Conservation (phyloP, 2,113 vertebrate genomes). For the Neodontobutis hainanensis region DNA sequence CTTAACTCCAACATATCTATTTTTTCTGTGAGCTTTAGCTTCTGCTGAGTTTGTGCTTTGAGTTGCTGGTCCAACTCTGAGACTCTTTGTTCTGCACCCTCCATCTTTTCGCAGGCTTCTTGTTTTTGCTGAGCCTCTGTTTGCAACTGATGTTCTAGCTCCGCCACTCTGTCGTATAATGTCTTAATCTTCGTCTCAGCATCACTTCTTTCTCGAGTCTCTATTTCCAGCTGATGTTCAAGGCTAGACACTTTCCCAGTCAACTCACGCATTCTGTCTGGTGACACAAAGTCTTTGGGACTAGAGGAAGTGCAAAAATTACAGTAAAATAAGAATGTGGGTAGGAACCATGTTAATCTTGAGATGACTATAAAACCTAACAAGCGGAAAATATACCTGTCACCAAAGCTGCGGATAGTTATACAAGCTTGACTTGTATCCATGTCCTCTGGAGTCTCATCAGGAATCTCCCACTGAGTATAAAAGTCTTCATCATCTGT, state of each 20-base stretch:
- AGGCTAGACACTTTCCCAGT: conserved; percentile 55
- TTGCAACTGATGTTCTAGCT: conserved; percentile 61
- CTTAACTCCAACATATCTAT: conserved; percentile 21
- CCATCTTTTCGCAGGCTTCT: conserved; percentile 33
- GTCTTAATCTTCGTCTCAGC: conserved; percentile 16
- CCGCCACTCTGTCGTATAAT: conserved; percentile 7
- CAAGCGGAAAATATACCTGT: conserved; percentile 44
- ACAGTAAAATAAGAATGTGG: background rate
- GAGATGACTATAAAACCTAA: background rate
- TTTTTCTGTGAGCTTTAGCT: conserved; percentile 25
- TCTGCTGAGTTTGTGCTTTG: conserved; percentile 12
- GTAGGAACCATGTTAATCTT: no score
- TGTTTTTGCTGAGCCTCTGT: conserved; percentile 41
- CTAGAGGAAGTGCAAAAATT: conserved; percentile 19
- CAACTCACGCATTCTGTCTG: conserved; percentile 35
- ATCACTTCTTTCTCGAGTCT: conserved; percentile 56
- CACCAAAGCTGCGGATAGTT: conserved; percentile 53
- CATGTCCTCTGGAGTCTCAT: conserved; percentile 60
- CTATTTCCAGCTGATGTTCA: conserved; percentile 59
- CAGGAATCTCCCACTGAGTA: conserved; percentile 60
- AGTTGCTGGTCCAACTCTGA: conserved; percentile 41
- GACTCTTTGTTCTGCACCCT: conserved; percentile 34
- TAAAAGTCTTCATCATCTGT: conserved; percentile 73
- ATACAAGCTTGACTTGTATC: conserved; percentile 61
- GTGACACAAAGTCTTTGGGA: conserved; percentile 26